Percentiles rank a stretch among this genome's conserved stretches.
phyloP scores from a whole-genome alignment of 2,113 vertebrate species.

The Candoia aspera region DNA sequence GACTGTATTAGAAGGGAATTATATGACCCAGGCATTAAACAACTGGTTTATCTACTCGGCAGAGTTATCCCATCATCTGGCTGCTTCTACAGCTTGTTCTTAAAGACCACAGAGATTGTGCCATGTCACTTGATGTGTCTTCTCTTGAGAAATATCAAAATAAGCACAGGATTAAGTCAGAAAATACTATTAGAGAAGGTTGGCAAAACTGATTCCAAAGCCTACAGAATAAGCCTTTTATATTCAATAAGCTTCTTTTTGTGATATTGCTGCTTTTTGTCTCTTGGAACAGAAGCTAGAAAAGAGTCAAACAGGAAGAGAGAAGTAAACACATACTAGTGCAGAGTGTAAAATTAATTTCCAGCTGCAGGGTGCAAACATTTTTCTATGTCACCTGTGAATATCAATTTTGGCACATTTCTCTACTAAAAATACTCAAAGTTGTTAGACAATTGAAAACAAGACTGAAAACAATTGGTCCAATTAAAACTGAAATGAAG shows the following conservation, averaged over 20 bases:
- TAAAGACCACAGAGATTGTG: conserved; percentile 46
- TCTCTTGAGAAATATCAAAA: conserved; percentile 49
- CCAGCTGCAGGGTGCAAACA: neutral
- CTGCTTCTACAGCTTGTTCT: conserved; percentile 52
- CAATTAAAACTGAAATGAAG: no score
- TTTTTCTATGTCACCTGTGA: neutral
- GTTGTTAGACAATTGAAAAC: no score
- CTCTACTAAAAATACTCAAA: no score
- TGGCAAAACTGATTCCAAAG: neutral
- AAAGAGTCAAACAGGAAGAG: neutral
- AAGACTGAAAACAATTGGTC: no score
- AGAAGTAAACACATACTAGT: neutral
- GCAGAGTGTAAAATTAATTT: neutral
- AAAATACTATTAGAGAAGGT: conserved; percentile 24
- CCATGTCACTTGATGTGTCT: conserved; percentile 53
- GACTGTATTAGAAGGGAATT: conserved; percentile 76
- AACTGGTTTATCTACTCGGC: conserved; percentile 76
- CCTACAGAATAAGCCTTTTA: neutral
- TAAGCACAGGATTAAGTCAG: conserved; percentile 39
- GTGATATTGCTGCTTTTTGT: neutral
- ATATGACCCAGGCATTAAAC: conserved; percentile 72
- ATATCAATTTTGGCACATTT: neutral
- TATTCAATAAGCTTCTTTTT: neutral
- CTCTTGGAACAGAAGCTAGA: neutral
- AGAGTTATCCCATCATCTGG: conserved; percentile 61